phyloP scores from a whole-genome alignment of 2,888 invertebrate genomes.

The Mechanitis messenoides region DNA sequence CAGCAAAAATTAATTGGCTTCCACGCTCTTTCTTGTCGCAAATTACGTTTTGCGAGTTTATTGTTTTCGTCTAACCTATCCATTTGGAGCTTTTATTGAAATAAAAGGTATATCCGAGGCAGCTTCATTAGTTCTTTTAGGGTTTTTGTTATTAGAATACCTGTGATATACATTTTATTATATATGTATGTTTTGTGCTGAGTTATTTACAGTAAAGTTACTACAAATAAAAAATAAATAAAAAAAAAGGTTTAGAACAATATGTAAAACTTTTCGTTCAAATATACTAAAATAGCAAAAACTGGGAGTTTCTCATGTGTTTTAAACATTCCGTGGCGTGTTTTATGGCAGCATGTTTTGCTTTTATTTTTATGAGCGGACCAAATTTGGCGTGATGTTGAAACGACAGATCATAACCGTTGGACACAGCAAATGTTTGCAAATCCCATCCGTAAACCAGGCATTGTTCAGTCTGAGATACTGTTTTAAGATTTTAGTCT shows the following conservation, averaged over 20 bases:
- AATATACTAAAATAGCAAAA: constrained; percentile 6
- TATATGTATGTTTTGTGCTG: no score
- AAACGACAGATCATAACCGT: constrained; percentile 70
- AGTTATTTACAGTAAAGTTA: not conserved
- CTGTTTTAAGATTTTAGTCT: constrained; percentile 36
- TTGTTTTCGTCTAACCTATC: constrained; percentile 40
- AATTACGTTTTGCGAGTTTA: constrained; percentile 61
- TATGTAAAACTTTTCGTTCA: not conserved
- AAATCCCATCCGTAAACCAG: constrained; percentile 56
- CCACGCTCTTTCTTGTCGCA: constrained; percentile 61
- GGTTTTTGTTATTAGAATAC: constrained; percentile 9
- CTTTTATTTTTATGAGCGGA: constrained; percentile 67
- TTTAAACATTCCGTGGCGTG: constrained; percentile 48
- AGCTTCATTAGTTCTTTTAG: constrained; percentile 27
- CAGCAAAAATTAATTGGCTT: constrained; percentile 74
- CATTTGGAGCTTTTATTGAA: constrained; percentile 38
- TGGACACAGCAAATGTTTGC: constrained; percentile 69
- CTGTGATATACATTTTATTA: no score
- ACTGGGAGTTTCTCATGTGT: constrained; percentile 34
- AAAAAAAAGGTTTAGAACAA: not conserved
- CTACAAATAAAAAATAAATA: not conserved
- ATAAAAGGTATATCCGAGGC: constrained; percentile 26
- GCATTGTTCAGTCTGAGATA: constrained; percentile 50
- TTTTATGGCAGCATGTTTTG: constrained; percentile 56
- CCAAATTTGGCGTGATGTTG: constrained; percentile 69